phyloP scores from a whole-genome alignment of 2,113 vertebrate species.

The Carollia perspicillata region DNA sequence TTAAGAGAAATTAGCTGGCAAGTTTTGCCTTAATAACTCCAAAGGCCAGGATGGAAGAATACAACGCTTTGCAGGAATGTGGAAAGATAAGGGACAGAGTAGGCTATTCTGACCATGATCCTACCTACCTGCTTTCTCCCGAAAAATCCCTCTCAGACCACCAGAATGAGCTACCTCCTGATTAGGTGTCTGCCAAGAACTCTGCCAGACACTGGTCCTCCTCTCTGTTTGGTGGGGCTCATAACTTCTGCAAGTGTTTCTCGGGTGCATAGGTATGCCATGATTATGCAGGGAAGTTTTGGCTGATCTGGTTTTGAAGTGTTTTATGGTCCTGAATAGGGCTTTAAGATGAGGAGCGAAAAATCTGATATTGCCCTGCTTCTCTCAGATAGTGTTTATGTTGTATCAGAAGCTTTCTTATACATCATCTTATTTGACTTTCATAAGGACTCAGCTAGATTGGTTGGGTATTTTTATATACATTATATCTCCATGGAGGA shows the following conservation, averaged over 20 bases:
- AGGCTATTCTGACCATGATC: background rate
- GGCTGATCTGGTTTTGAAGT: background rate
- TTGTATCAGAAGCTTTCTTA: background rate
- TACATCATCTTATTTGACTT: background rate
- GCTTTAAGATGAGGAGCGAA: background rate
- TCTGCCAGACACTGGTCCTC: background rate
- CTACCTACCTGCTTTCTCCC: background rate
- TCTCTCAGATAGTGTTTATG: background rate
- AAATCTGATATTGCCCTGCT: background rate
- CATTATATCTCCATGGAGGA: background rate
- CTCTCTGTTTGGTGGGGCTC: background rate
- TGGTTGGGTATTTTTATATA: background rate
- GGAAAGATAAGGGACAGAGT: background rate
- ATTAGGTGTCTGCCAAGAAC: background rate
- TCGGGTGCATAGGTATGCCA: background rate
- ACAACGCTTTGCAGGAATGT: background rate
- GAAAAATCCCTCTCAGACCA: background rate
- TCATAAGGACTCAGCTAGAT: background rate
- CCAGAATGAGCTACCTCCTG: background rate
- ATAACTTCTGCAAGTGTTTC: background rate
- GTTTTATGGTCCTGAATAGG: background rate
- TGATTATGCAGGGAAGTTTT: background rate
- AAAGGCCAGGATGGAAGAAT: background rate
- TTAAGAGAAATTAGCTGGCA: background rate
- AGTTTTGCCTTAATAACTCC: background rate